Evolutionary conservation across 2,888 invertebrate species (phyloP).

Genomic region (Rhorus exstirpatorius): DNA sequence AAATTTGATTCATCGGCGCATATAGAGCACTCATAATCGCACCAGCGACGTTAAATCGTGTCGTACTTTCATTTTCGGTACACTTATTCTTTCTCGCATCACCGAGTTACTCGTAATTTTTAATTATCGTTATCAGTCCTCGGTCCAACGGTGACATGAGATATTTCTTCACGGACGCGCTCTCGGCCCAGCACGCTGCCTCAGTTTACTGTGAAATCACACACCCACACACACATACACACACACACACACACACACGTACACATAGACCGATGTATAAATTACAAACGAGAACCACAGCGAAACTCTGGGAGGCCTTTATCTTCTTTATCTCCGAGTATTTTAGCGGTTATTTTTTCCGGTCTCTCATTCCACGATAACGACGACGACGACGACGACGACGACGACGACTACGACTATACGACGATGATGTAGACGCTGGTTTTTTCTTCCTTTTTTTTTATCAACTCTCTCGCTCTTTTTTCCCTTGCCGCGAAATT

Average conservation of each 20-base stretch:
- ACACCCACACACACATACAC: too few species aligned
- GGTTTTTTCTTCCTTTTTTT: constrained; percentile 45
- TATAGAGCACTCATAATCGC: constrained; percentile 29
- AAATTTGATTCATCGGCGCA: background rate
- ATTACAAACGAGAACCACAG: constrained; percentile 81
- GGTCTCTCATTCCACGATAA: constrained; percentile 73
- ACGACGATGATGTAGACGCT: constrained; percentile 66
- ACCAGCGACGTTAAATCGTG: constrained; percentile 4
- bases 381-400: constrained; percentile 60
- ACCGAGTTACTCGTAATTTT: constrained; percentile 80
- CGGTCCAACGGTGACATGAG: constrained; percentile 78
- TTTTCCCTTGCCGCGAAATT: constrained; percentile 21
- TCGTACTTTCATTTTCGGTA: constrained; percentile 8
- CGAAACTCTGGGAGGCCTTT: constrained; percentile 81
- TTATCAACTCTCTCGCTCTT: constrained; percentile 27
- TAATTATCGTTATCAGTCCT: constrained; percentile 85
- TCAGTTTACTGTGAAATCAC: constrained; percentile 83
- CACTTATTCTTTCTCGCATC: constrained; percentile 65
- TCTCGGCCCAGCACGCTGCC: constrained; percentile 49
- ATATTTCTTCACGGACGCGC: constrained; percentile 78
- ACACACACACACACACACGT: too few species aligned
- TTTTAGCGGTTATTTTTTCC: constrained; percentile 85
- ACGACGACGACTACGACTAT: constrained; percentile 66
- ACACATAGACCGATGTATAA: too few species aligned
- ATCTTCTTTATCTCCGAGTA: constrained; percentile 85